These are phyloP conservation scores for Phainopepla nitens DNA, from an alignment of 2,113 vertebrate species.

Conservation along the genomic window DNA sequence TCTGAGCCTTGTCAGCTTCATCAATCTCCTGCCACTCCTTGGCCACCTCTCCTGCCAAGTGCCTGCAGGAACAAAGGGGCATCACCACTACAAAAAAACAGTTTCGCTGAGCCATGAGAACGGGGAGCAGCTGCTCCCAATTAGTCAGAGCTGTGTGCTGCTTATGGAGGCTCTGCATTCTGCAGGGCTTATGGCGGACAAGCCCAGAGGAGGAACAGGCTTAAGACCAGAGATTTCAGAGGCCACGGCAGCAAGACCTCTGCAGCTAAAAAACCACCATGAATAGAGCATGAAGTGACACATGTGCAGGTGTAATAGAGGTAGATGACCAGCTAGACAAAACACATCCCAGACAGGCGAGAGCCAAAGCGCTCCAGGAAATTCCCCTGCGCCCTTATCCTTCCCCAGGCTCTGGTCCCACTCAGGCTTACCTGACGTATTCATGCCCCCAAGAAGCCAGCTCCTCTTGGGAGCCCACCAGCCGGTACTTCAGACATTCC, in stretches of 20 bases:
- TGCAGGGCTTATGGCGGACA: background rate
- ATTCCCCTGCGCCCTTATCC: background rate
- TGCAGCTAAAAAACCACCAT: background rate
- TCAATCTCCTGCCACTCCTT: conserved; percentile 99
- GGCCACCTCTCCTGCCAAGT: conserved; percentile 93
- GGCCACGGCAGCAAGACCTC: background rate
- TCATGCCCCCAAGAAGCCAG: conserved; percentile 97
- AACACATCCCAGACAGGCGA: background rate
- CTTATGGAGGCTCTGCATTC: background rate
- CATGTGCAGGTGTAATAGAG: fast-evolving
- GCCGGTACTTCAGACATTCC: conserved; percentile 94
- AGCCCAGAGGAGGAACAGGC: background rate
- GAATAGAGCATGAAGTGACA: background rate
- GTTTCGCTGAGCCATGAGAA: background rate
- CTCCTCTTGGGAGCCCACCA: conserved; percentile 94
- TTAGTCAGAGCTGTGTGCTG: background rate
- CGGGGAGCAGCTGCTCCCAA: background rate
- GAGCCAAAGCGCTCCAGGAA: background rate
- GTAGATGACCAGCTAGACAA: background rate
- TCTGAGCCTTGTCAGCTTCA: conserved; percentile 90
- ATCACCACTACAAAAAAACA: background rate
- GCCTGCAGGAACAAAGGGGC: conserved; percentile 65
- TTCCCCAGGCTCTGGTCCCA: background rate
- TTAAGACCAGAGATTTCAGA: background rate
- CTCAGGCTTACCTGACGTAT: conserved; percentile 83